Evolutionary conservation across 35 echinoderm and acorn worm species (phyloP), one percentile per base, ranked within the genome.

Genomic region (Diadema setosum): DNA sequence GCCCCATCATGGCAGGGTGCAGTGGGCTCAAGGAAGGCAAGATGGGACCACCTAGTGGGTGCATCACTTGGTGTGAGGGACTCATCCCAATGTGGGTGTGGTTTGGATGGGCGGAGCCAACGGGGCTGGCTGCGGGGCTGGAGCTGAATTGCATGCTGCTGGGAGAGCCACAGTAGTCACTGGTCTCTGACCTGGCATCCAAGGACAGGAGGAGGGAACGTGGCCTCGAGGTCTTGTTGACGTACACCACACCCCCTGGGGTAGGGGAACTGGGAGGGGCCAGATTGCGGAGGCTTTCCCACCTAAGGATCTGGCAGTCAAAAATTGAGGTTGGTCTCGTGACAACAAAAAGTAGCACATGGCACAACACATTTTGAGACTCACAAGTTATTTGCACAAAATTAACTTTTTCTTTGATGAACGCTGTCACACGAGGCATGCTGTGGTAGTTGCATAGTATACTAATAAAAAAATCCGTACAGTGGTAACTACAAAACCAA

Each of bases 201-300:
- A 41, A 39, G 73, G 80, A 29, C 17, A 90, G 18, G 56, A 84
- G 56, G n/a, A 95, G 60, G 2, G 88, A 83, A 5, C 93, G 83
- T 4, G 93, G 93, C 17, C 93, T 70, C 25, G 87, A 50, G 2
- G 81, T 46, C 35, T 81, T 46, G 17, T 46, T 6, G 25, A 43
- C 35, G 23, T 58, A 61, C 20, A 87, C 45, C 32, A 61, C 37
- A 18, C 85, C 85, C 8, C 27, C 3, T 21, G 41, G 45, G 69
- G 55, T 84, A 8, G 93, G 83, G 7, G 93, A 91, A 44, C 73
- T 85, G 11, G 82, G 43, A 4, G 87, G 93, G 75, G 83, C 88
- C 60, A 95, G 75, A 84, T 95, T 95, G 45, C 93, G 93, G 6
- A 95, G 84, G 42, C 93, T 95, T 48, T 95, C 93, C 46, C 88